Evolutionary conservation across 2,797 vertebrate species (phyloP), one percentile per base, ranked within the genome.

Genomic region (Parauchenoglanis ngamensis): DNA sequence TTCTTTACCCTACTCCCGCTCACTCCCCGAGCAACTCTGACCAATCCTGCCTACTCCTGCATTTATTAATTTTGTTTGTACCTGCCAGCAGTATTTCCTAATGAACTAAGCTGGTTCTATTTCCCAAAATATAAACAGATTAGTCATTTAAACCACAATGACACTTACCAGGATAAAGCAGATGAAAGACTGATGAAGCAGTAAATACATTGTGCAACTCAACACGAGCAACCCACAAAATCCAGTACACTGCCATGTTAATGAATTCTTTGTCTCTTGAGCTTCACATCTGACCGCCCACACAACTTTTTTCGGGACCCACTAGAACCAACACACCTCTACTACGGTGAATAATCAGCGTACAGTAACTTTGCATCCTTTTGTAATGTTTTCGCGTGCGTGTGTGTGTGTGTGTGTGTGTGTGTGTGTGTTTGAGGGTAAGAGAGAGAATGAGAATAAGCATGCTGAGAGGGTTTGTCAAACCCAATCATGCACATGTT

Each of bases 391-490:
- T 35, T 12, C 52, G 73, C n/a, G 73, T 11, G 28, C 35, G n/a
- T 57, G 49, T 31, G 49, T 23, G 76, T 35, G 28, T 56, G 28
- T 40, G 19, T 49, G 46, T 49, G 46, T 49, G 5, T 49, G 46
- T 49, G 46, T 49, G 5, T 49, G 46, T 49, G 75, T 77, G 17
- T 77, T 68, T 68, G 31, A 35, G 31, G 35, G 31, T 7, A 68
- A 7, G 11, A 46, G 70, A 73, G 59, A 63, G 59, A 23, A 61
- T 25, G 21, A 73, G 35, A 73, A 73, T 87, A 78, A 84, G 73
- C 81, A 85, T 91, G 89, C 91, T 90, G 88, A 87, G 83, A 81
- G 75, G 59, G 78, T 76, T 84, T 76, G 81, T 49, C 46, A 49
- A 49, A 49, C 46, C 46, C 46, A 49, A 10, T 49, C 84, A 84